phyloP scores from a whole-genome alignment of 2,113 vertebrate species.

The Mirounga angustirostris region DNA sequence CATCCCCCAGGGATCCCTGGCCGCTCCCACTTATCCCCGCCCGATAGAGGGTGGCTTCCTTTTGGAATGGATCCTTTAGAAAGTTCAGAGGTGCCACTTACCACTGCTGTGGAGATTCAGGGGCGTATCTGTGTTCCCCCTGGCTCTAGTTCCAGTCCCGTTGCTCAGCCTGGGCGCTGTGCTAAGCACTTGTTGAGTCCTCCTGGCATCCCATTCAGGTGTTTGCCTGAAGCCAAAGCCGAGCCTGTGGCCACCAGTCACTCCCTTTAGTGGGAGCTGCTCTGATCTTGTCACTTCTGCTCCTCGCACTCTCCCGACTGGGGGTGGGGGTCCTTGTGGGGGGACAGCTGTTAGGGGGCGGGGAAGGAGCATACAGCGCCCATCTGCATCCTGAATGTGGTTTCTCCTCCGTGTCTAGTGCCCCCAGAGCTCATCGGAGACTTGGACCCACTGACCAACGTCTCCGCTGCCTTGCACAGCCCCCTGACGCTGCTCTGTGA shows the following conservation, averaged over 20 bases:
- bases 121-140: fast-evolving
- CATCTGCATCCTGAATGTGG: fast-evolving
- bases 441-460: conserved; percentile 1
- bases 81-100: fast-evolving
- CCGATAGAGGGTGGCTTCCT: background rate
- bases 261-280: background rate
- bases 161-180: background rate
- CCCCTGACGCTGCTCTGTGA: conserved; percentile 86
- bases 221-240: background rate
- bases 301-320: background rate
- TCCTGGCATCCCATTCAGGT: background rate
- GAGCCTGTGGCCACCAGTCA: background rate
- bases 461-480: conserved; percentile 77
- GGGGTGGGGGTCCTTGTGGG: fast-evolving
- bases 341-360: too few species aligned
- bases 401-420: conserved; percentile 81
- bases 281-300: background rate
- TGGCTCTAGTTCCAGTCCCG: fast-evolving
- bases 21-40: background rate
- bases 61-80: too few species aligned
- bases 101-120: fast-evolving
- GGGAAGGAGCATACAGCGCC: background rate
- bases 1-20: background rate
- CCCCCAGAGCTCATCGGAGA: conserved; percentile 91
- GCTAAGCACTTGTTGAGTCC: fast-evolving